phyloP scores from a whole-genome alignment of 2,113 vertebrate species.

The Nanorana parkeri region DNA sequence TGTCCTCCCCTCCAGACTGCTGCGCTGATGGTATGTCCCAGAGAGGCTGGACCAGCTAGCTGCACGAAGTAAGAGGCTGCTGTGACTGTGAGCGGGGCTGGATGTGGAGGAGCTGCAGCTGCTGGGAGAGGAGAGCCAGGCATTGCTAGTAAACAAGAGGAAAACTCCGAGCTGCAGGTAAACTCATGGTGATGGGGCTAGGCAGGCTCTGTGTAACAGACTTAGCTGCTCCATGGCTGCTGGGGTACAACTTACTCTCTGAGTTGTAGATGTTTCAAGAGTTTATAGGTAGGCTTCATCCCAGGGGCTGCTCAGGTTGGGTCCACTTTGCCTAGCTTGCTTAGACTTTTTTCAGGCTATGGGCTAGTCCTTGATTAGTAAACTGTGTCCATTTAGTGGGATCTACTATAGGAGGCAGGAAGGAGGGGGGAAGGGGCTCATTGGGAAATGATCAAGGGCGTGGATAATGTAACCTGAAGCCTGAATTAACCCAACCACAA shows the following conservation, averaged over 20 bases:
- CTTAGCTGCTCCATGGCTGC: background rate
- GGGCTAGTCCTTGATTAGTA: background rate
- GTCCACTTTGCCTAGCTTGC: background rate
- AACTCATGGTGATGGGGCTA: background rate
- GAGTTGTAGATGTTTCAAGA: no score
- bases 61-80: conserved; percentile 41
- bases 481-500: conserved; percentile 37
- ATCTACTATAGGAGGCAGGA: background rate
- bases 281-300: background rate
- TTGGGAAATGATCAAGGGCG: conserved; percentile 33
- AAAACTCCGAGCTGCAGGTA: conserved; percentile 4
- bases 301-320: background rate
- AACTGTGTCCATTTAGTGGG: background rate
- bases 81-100: background rate
- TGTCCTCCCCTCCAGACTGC: background rate
- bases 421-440: conserved; percentile 24
- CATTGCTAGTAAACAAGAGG: background rate
- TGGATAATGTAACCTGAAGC: conserved; percentile 48
- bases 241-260: background rate
- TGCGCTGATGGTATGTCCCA: conserved; percentile 19
- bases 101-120: conserved; percentile 14
- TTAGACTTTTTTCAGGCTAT: background rate
- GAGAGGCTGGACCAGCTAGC: conserved; percentile 22
- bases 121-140: background rate
- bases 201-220: no score